Percentiles rank a stretch among this genome's conserved stretches.
Conservation (phyloP, 2,888 invertebrate genomes). For the Corbicula japonica region DNA sequence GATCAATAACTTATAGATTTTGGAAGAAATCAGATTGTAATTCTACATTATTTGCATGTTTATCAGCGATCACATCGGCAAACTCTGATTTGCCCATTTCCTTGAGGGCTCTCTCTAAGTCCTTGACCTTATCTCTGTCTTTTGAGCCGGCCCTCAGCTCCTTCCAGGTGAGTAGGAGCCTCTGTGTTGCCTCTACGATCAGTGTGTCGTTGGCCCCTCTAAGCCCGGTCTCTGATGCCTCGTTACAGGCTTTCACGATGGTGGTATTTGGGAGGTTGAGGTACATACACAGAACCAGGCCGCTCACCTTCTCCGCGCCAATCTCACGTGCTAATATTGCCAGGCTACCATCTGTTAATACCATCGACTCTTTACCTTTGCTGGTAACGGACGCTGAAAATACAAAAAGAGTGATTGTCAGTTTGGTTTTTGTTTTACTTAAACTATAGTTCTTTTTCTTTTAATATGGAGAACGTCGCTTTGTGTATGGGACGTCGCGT, state of each 20-base stretch:
- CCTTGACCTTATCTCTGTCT: constrained; percentile 76
- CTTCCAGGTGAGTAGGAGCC: constrained; percentile 74
- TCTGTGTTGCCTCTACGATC: constrained; percentile 67
- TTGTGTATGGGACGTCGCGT: no score
- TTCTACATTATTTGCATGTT: constrained; percentile 73
- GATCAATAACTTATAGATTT: constrained; percentile 13
- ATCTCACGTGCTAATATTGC: constrained; percentile 71
- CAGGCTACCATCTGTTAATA: constrained; percentile 73
- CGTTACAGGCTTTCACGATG: constrained; percentile 73
- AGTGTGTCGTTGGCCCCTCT: constrained; percentile 58
- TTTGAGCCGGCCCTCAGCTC: constrained; percentile 69
- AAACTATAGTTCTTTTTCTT: no score
- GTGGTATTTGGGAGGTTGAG: constrained; percentile 78
- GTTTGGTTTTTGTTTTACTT: no score
- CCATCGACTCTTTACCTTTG: constrained; percentile 71
- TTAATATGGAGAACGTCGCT: no score
- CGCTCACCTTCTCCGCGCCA: constrained; percentile 68
- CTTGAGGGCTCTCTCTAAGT: constrained; percentile 76
- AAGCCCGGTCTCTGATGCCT: constrained; percentile 55
- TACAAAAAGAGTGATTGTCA: no score
- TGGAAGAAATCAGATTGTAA: constrained; percentile 75
- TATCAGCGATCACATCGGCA: constrained; percentile 75
- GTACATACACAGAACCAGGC: constrained; percentile 75
- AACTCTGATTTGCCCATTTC: constrained; percentile 79
- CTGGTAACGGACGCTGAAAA: constrained; percentile 58